Conservation (phyloP, 1,140 invertebrate species). For the Solenopsis invicta region DNA sequence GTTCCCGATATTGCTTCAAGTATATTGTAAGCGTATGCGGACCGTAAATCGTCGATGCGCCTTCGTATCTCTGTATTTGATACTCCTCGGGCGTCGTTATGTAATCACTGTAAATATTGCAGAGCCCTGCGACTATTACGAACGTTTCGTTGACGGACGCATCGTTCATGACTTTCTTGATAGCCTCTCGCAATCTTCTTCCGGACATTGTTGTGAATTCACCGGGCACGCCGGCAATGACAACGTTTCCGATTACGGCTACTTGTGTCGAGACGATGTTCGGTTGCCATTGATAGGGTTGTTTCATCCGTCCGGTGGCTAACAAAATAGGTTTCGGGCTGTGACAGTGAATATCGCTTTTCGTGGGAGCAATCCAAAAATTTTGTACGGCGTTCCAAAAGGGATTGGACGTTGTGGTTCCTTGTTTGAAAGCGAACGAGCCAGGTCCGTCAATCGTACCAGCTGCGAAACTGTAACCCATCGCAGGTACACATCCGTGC, state of each 20-base stretch:
- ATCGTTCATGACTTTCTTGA: conserved; percentile 88
- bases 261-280: conserved; percentile 94
- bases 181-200: conserved; percentile 90
- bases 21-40: conserved; percentile 96
- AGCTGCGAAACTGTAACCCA: conserved; percentile 98
- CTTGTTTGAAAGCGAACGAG: conserved; percentile 95
- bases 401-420: conserved; percentile 91
- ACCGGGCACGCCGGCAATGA: conserved; percentile 94
- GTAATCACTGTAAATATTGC: conserved; percentile 96
- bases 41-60: conserved; percentile 96
- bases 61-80: conserved; percentile 97
- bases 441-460: conserved; percentile 98
- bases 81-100: conserved; percentile 97
- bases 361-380: conserved; percentile 91
- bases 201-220: conserved; percentile 99
- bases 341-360: conserved; percentile 91
- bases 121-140: conserved; percentile 94
- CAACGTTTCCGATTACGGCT: conserved; percentile 91
- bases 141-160: conserved; percentile 86
- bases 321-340: conserved; percentile 95
- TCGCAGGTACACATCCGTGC: conserved; percentile 93
- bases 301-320: conserved; percentile 94
- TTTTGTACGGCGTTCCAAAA: conserved; percentile 93
- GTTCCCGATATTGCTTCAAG: conserved; percentile 91
- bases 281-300: conserved; percentile 96